Evolutionary conservation across 2,113 vertebrate genomes (phyloP), one percentile per base, ranked within the genome.

Genomic region (Corydoras maculifer): DNA sequence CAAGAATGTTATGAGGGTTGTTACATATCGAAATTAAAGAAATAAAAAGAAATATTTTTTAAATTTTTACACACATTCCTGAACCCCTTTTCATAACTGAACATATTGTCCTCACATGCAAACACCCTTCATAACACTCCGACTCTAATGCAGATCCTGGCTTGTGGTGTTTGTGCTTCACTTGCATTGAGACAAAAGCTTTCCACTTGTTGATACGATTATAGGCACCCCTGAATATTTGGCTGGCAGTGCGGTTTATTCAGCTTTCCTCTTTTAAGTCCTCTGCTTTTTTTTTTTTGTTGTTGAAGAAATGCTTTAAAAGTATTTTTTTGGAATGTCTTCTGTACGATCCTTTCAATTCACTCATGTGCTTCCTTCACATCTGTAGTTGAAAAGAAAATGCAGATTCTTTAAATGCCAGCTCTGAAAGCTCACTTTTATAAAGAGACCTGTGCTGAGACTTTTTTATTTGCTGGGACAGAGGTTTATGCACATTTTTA

Each of bases 401-500:
- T 30, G 79, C 74, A 79, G 84, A 86, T 88, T 87, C 86, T 84
- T 82, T 78, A 72, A 43, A 10, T 66, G 69, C 66, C 84, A 75
- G 76, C 72, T 76, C 62, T 67, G 57, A 43, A 43, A 43, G 35
- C 35, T 2, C 4, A 8, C 35, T 43, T 25, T 25, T 5, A 43
- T 43, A 43, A 43, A 53, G 13, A 53, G 13, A 53, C 13, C 13
- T 53, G 51, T 53, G 51, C 51, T 53, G 51, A 53, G 10, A 50
- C 10, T 53, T 53, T 53, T n/a, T n/a, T n/a, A n/a, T n/a, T 1
- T 12, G 51, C 51, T 9, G 10, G 2, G 35, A 43, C 35, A 43
- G 35, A 43, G 18, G 18, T 25, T 25, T 25, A 2, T 25, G 18
- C 18, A 25, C 18, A 25, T 43, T 43, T 43, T 43, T 2, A 43